Percentiles rank a stretch among this genome's conserved stretches.
phyloP scores from a whole-genome alignment of 2,113 vertebrate species.

The Alligator mississippiensis region DNA sequence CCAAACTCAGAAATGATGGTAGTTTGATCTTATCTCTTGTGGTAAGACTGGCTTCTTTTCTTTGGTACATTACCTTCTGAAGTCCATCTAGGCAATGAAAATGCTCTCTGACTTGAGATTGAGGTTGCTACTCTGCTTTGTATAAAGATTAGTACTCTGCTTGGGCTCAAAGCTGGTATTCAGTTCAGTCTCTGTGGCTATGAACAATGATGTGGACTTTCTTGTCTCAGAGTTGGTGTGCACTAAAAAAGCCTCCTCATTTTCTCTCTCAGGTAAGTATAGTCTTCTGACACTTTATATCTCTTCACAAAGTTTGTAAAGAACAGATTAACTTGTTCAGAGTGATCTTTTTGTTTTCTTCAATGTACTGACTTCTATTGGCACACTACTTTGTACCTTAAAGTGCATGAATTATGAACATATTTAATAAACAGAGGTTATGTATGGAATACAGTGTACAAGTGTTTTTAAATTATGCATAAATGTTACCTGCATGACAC shows the following conservation, averaged over 20 bases:
- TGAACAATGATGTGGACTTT: neutral
- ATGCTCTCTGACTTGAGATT: neutral
- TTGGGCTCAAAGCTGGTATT: neutral
- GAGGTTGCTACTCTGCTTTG: too few species aligned
- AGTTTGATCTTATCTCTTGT: neutral
- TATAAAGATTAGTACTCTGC: neutral
- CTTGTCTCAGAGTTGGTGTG: neutral
- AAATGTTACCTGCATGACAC: neutral
- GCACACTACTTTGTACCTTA: neutral
- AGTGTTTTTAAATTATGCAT: neutral
- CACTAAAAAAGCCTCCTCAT: neutral
- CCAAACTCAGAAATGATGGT: too few species aligned
- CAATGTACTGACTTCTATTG: neutral
- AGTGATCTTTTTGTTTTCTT: neutral
- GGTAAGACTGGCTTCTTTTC: neutral
- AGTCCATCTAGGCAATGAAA: neutral
- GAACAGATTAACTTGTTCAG: neutral
- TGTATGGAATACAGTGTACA: neutral
- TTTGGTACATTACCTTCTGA: neutral
- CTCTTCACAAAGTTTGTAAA: neutral
- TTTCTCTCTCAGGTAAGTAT: neutral
- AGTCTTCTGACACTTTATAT: neutral
- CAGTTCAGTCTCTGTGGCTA: neutral
- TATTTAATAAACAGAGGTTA: neutral
- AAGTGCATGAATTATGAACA: too few species aligned